Evolutionary conservation across 2,113 vertebrate genomes (phyloP), one percentile per base, ranked within the genome.

Genomic region (Mirza zaza): DNA sequence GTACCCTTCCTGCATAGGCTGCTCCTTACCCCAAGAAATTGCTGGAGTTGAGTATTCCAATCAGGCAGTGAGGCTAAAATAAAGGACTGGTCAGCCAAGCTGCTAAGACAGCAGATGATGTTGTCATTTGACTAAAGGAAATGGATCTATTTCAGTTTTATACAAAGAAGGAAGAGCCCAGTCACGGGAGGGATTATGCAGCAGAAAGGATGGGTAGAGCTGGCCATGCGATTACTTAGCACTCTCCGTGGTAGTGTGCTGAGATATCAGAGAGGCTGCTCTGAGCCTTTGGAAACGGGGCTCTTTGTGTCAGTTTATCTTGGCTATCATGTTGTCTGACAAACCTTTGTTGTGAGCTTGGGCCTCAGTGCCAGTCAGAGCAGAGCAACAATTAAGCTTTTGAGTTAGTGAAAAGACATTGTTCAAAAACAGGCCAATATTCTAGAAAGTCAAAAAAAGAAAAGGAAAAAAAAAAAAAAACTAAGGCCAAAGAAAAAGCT

Each of bases 91-190:
- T 90, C 89, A 71, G 48, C 61, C 73, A 82, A 82, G 55, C 82
- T 91, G 52, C 42, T 36, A 59, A 84, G 48, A 57, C 36, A 91
- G 70, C 63, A 90, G 96, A 89, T 67, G 61, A 73, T 39, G 77
- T 6, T 93, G 79, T 79, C 68, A 65, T 91, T 87, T 86, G 82
- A 91, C 42, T 34, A 80, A 94, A 77, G 42, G 34, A 96, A 91
- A 76, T 39, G n/a, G 45, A 70, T 93, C 83, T 82, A 42, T 88
- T 93, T 96, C 68, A 14, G 50, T 90, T 70, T 97, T 84, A 45
- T 84, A 87, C 88, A 36, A 57, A 94, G 57, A 70, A 55, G 75
- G 39, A 85, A 48, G n/a, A 73, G 59, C 55, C n/a, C 55, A 65
- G 65, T 36, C 29, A 11, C 23, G 15, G 90, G 45, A 63, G 25